phyloP scores from a whole-genome alignment of 2,797 vertebrate genomes.

The Tinamus major region DNA sequence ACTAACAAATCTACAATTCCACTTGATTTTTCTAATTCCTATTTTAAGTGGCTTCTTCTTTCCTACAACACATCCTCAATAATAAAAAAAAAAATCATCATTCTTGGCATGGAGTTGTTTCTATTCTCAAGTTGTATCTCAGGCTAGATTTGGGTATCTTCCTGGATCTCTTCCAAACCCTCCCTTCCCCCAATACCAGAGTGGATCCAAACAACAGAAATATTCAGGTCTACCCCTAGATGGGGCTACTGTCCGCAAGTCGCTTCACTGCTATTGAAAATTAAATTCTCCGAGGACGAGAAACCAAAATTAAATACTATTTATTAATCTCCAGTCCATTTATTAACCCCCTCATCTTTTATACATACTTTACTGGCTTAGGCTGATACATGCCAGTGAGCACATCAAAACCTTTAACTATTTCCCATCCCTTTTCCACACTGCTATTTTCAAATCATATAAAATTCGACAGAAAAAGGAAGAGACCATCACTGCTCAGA shows the following conservation, averaged over 20 bases:
- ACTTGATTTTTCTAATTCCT: background rate
- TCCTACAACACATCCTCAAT: background rate
- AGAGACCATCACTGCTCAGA: rapidly evolving
- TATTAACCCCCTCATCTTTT: constrained; percentile 66
- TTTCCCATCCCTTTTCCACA: background rate
- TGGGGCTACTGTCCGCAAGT: constrained; percentile 66
- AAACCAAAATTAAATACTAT: constrained; percentile 66
- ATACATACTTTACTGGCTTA: background rate
- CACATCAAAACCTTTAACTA: background rate
- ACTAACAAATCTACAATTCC: background rate
- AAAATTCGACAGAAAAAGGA: background rate
- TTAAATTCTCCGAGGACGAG: background rate
- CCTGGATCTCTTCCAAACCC: background rate
- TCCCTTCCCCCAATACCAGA: background rate
- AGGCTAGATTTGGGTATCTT: background rate
- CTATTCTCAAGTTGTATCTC: background rate
- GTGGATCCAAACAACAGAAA: background rate
- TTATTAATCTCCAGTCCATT: constrained; percentile 64
- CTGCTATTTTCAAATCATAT: background rate
- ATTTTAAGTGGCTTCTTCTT: background rate
- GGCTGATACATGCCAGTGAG: background rate
- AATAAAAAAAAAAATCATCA: background rate
- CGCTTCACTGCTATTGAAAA: background rate
- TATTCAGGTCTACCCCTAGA: constrained; percentile 67
- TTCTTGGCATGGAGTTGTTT: background rate